Evolutionary conservation across 2,888 invertebrate genomes (phyloP), one percentile per base, ranked within the genome.

Genomic region (Nymphalis urticae): DNA sequence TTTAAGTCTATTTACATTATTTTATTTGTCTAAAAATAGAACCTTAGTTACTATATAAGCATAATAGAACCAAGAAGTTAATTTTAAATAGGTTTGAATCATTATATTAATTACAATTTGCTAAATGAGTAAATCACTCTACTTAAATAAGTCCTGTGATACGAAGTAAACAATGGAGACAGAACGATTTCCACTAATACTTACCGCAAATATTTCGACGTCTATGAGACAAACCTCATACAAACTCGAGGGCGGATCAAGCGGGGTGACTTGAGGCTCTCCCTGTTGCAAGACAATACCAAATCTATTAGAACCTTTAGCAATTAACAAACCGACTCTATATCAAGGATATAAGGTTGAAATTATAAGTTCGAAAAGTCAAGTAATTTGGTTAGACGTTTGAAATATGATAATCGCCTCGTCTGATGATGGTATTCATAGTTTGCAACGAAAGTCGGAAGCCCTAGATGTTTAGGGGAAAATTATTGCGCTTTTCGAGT

Each of bases 361-460:
- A 47, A 63, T 72, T 75, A 65, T 66, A 66, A 56, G 7, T 10
- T 0, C 59, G 0, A 19, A 24, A 17, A 58, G 36, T 53, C 54
- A 59, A 59, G 2, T 21, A 48, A 53, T 50, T 24, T 73, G 73
- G 75, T 71, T 70, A 51, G 69, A 64, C 59, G 69, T 71, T 83
- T 89, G 90, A 90, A 91, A 90, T 91, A 90, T 90, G 90, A 91
- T 91, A 91, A 90, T 90, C 86, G 82, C 77, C 80, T 74, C 76
- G 86, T 77, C 84, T 89, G 89, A 89, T 88, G 89, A 90, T 85
- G 88, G 87, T 87, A 90, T 91, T 90, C 91, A 91, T 89, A 88
- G 86, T 85, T 84, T 75, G 81, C 80, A 77, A 82, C 80, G 84
- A 88, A 78, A 78, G 82, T 82, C 90, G 80, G 83, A 84, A 91